Conservation (phyloP, 2,797 vertebrate genomes). For the Silurus lanzhouensis region DNA sequence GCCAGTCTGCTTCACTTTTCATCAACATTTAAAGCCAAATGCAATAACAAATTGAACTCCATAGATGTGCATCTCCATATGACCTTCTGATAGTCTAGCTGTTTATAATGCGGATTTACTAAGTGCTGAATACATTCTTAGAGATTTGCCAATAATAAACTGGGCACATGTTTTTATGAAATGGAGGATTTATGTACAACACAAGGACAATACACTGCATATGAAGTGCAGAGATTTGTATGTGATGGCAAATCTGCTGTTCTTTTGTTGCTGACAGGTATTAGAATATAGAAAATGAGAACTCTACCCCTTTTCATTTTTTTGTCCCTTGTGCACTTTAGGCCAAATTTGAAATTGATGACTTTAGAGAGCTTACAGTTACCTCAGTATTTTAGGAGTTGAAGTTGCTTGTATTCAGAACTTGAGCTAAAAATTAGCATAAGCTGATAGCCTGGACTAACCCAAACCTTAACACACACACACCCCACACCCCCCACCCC, state of each 20-base stretch:
- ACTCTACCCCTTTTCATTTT: constrained; percentile 44
- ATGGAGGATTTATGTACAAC: constrained; percentile 30
- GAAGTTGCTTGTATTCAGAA: not conserved
- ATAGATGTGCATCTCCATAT: constrained; percentile 69
- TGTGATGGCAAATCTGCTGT: constrained; percentile 30
- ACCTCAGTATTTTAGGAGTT: not conserved
- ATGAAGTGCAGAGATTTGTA: constrained; percentile 31
- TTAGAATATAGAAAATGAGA: constrained; percentile 37
- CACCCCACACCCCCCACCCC: no score
- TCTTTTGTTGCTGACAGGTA: constrained; percentile 24
- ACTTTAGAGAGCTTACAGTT: not conserved
- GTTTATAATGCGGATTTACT: constrained; percentile 33
- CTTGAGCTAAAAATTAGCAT: no score
- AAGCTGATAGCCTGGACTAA: no score
- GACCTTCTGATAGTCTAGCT: constrained; percentile 57
- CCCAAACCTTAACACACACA: no score
- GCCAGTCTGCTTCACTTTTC: constrained; percentile 47
- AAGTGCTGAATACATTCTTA: constrained; percentile 35
- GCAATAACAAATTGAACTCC: constrained; percentile 70
- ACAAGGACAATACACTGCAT: constrained; percentile 31
- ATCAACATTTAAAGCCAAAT: constrained; percentile 67
- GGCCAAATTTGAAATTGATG: not conserved
- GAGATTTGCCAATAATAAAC: constrained; percentile 24
- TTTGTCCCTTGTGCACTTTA: not conserved
- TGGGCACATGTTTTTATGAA: constrained; percentile 11